Conservation (phyloP, 2,113 vertebrate species). For the Lepisosteus oculatus region DNA sequence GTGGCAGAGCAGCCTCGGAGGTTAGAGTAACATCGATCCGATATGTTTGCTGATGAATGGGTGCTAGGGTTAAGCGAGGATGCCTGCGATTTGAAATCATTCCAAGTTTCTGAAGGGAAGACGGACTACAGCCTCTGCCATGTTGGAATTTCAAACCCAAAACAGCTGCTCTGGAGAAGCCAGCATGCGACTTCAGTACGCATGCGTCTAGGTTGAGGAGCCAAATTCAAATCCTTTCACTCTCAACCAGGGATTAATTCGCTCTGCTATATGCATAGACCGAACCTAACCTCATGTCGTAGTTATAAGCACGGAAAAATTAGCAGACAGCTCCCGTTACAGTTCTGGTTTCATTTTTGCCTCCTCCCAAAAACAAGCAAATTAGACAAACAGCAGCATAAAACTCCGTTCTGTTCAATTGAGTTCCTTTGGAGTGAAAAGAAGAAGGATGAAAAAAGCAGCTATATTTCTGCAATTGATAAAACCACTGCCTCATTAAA, state of each 20-base stretch:
- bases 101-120: conserved; percentile 93
- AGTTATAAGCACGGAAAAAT: too few species aligned
- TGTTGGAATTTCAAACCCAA: conserved; percentile 98
- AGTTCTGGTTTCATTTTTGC: too few species aligned
- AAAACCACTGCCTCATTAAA: too few species aligned
- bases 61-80: conserved; percentile 78
- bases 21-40: conserved; percentile 85
- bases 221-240: conserved; percentile 88
- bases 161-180: conserved; percentile 94
- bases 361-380: too few species aligned
- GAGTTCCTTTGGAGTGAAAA: too few species aligned
- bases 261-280: background rate
- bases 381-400: too few species aligned
- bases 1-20: conserved; percentile 70
- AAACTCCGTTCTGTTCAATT: too few species aligned
- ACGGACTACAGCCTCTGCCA: conserved; percentile 98
- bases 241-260: background rate
- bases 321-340: too few species aligned
- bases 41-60: conserved; percentile 73
- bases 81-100: conserved; percentile 89
- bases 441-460: too few species aligned
- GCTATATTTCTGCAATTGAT: too few species aligned
- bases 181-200: conserved; percentile 81
- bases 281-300: background rate
- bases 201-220: conserved; percentile 82